These are phyloP conservation scores for Armadillidium nasatum DNA, from an alignment of 1,140 invertebrate genomes.

Conservation along the genomic window DNA sequence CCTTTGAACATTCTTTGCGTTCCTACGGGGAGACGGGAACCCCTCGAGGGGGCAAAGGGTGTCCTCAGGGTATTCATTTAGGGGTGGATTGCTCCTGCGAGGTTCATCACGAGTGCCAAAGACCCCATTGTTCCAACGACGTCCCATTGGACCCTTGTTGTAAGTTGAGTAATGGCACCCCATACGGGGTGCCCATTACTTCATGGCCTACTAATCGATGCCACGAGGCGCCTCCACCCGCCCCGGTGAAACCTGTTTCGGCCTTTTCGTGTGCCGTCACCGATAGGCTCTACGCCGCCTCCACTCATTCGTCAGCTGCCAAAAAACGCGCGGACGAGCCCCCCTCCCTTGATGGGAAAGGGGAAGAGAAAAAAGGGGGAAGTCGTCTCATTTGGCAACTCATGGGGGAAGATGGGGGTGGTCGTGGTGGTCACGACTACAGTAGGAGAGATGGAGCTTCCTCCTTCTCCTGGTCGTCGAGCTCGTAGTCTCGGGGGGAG, in stretches of 20 bases:
- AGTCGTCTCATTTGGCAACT: neutral
- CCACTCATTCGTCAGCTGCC: constrained; percentile 57
- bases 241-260: constrained; percentile 25
- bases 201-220: constrained; percentile 32
- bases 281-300: constrained; percentile 54
- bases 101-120: constrained; percentile 36
- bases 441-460: constrained; percentile 38
- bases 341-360: neutral
- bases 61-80: constrained; percentile 39
- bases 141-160: constrained; percentile 40
- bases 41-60: constrained; percentile 25
- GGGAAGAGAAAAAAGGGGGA: neutral
- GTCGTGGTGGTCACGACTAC: constrained; percentile 35
- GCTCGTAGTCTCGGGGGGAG: constrained; percentile 31
- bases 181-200: constrained; percentile 32
- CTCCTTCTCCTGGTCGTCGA: constrained; percentile 34
- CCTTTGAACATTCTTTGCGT: constrained; percentile 58
- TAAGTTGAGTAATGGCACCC: constrained; percentile 37
- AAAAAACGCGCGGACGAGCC: constrained; percentile 47
- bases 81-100: constrained; percentile 36
- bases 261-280: constrained; percentile 37
- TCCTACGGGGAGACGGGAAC: constrained; percentile 33
- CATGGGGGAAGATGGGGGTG: neutral
- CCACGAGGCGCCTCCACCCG: constrained; percentile 1
- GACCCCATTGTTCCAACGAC: constrained; percentile 43